A percentile compares a stretch with the other conserved stretches of the same genome.
These are phyloP conservation scores for Drosophila acutilabella DNA, from an alignment of 2,888 invertebrate species.

Conservation along the genomic window DNA sequence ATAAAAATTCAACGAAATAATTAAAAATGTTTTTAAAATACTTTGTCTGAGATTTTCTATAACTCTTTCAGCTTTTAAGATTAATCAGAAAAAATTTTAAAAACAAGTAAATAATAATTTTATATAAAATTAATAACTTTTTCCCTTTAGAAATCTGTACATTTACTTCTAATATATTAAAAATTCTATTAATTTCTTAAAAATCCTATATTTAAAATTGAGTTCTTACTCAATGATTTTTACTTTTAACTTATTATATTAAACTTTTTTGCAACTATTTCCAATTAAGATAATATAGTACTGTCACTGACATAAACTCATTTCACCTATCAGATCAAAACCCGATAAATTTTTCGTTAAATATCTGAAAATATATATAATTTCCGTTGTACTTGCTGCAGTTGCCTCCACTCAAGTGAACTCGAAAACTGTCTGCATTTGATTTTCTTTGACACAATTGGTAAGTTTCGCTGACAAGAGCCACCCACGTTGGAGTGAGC, in stretches of 20 bases:
- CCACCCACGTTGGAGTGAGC: conserved; percentile 46
- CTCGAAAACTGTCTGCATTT: conserved; percentile 46
- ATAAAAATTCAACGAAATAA: too few species aligned
- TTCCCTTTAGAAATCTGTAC: too few species aligned
- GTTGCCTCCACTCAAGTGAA: conserved; percentile 3
- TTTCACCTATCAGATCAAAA: background rate
- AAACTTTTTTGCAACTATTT: background rate
- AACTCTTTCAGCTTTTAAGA: too few species aligned
- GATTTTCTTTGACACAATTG: conserved; percentile 65
- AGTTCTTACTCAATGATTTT: too few species aligned
- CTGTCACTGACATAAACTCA: background rate
- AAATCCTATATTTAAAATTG: too few species aligned
- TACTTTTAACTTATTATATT: background rate
- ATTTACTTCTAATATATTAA: too few species aligned
- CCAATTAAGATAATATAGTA: conserved; percentile 1
- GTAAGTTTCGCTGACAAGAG: conserved; percentile 44
- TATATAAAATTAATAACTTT: too few species aligned
- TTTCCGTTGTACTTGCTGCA: conserved; percentile 2
- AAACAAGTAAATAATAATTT: too few species aligned
- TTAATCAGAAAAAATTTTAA: too few species aligned
- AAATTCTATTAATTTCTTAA: too few species aligned
- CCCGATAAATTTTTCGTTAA: background rate
- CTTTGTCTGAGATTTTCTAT: too few species aligned
- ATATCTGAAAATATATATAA: background rate
- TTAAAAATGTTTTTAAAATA: too few species aligned